Base-by-base conservation (phyloP, 2,113 vertebrate genomes). In the Cheirogaleus medius region DNA sequence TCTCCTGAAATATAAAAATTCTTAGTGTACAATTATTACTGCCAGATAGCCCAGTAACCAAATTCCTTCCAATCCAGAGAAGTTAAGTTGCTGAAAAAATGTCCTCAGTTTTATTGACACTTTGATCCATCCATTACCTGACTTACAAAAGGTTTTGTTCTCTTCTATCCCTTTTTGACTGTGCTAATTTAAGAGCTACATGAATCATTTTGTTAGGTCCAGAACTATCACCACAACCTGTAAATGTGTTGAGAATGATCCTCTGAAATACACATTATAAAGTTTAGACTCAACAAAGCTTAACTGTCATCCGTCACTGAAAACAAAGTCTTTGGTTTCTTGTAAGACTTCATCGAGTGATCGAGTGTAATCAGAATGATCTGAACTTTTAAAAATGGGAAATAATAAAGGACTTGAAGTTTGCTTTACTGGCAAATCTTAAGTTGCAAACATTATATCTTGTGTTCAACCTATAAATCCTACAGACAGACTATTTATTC, bases 401-500 rank as follows among this genome's bases (percentile, higher is more conserved):
- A 96, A 93, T 95, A 98, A 95, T 97, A 98, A 98, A 96, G 82
- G 91, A 52, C 44, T 74, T 71, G 68, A 96, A 81, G 94, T 97
- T 87, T 94, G 78, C 94, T 98, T 98, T 96, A 97, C 91, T 94
- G 92, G 95, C 27, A 97, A 95, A 97, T 93, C 81, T 98, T 90
- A 90, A 94, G 81, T 89, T 87, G 87, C 89, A 94, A 98, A 97
- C 87, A 94, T 54, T 81, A 0, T 0, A 92, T 95, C 68, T 87
- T 94, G 84, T 96, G 95, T 95, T 98, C 90, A 98, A 83, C 54
- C 56, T 86, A 21, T 95, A 96, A 93, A 97, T 93, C 87, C 66
- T 25, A 77, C 10, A 91, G 68, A 47, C 27, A 91, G 63, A 91
- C 47, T 82, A 49, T 76, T 93, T 83, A 49, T 76, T 96, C 34